Evolutionary conservation across 1,140 invertebrate genomes (phyloP).

Genomic region (Diuraphis noxia): DNA sequence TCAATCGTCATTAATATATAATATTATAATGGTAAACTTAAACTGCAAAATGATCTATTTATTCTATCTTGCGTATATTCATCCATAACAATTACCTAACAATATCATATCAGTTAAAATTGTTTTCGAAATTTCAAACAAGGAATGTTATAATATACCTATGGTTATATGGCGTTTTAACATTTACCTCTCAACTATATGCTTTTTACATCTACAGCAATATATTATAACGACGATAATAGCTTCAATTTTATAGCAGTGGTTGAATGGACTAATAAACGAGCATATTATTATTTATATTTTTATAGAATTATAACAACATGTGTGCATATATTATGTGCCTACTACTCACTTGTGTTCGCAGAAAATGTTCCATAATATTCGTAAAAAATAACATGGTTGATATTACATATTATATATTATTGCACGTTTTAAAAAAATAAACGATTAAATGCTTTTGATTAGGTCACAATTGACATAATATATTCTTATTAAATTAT

Average conservation of each 20-base stretch:
- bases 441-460: neutral
- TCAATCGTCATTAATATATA: no score
- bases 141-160: no score
- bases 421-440: neutral
- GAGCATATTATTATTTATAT: neutral
- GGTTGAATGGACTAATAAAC: neutral
- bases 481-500: neutral
- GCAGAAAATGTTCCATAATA: neutral
- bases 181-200: neutral
- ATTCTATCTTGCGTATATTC: neutral
- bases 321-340: neutral
- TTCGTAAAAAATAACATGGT: neutral
- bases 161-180: neutral
- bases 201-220: no score
- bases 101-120: no score
- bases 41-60: no score
- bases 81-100: no score
- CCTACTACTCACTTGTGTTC: neutral
- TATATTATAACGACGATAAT: neutral
- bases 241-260: neutral
- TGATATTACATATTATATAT: neutral
- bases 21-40: no score
- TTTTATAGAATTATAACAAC: neutral
- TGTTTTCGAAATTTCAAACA: no score
- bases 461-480: neutral